Base-by-base conservation (phyloP, 2,113 vertebrate genomes). In the Zootoca vivipara region DNA sequence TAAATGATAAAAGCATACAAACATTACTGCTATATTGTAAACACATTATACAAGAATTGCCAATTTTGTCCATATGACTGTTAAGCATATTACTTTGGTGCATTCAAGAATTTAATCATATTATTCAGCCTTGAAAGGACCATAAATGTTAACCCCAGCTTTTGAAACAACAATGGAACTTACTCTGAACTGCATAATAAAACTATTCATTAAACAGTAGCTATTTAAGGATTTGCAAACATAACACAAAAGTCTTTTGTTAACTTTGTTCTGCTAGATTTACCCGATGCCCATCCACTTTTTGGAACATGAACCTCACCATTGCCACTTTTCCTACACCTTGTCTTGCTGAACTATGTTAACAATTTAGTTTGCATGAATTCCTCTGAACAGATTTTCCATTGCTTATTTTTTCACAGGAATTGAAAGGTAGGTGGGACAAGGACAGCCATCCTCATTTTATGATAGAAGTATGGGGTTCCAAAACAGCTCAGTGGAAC, bases 1-100 rank as follows among this genome's bases (percentile, higher is more conserved):
- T 89, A 93, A 93, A 92, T 58, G 86, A 89, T 92, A 90, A 13
- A 92, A 83, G 83, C 89, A 95, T 89, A 85, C 92, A 16, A 7
- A 91, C 5, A 89, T 78, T 6, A 89, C 67, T 93, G 91, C 52
- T 93, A 90, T 67, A 89, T 86, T 82, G 35, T 88, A 89, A 74
- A 65, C 92, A 91, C 28, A 69, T 69, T 73, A 92, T 2, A 81
- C 85, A 77, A 95, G 42, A 94, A 86, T 22, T 81, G 56, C 9
- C 90, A 56, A 91, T 83, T 88, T 90, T 75, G 56, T 3, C 86
- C 75, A 74, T 87, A 82, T 65, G 87, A 65, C 8, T 84, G 65
- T 35, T 58, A 79, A 67, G 3, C 46, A 90, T 16, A 16, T 38
- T 69, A 12, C 74, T 33, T 30, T 56, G 42, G 42, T 70, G 85